Conservation (phyloP, 2,888 invertebrate species). For the Sinelater perroti region DNA sequence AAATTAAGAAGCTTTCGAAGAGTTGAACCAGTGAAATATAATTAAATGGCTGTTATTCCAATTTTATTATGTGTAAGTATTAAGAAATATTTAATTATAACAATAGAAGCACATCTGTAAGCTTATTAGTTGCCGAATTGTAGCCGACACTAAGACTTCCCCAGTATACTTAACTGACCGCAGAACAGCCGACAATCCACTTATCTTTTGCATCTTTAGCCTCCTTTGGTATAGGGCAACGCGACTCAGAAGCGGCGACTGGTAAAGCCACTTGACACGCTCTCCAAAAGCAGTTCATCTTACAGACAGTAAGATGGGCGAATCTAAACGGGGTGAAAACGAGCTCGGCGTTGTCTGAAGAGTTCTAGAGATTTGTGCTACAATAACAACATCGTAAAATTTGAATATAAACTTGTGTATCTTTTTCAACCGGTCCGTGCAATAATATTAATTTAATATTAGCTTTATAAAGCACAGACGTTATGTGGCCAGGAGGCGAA, state of each 20-base stretch:
- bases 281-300: slow-evolving; percentile 37
- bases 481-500: slow-evolving; percentile 30
- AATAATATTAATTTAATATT: slow-evolving; percentile 39
- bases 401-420: slow-evolving; percentile 44
- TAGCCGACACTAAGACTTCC: too few species aligned
- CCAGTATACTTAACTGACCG: too few species aligned
- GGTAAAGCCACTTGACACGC: slow-evolving; percentile 43
- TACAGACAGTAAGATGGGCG: too few species aligned
- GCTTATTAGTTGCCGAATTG: too few species aligned
- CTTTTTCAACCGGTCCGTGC: slow-evolving; percentile 41
- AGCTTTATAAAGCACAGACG: slow-evolving; percentile 27
- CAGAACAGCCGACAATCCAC: too few species aligned
- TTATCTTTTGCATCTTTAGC: slow-evolving; percentile 9
- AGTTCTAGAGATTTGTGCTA: slow-evolving; percentile 36
- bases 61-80: too few species aligned
- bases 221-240: too few species aligned
- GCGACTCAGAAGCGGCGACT: slow-evolving; percentile 31
- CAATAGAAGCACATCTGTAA: too few species aligned
- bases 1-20: too few species aligned
- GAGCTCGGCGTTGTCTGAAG: slow-evolving; percentile 35
- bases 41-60: too few species aligned
- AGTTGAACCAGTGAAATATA: too few species aligned
- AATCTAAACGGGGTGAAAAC: slow-evolving; percentile 42
- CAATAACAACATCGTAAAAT: slow-evolving; percentile 45
- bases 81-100: too few species aligned